Conservation (phyloP, 2,888 invertebrate species). For the Monochamus alternatus region DNA sequence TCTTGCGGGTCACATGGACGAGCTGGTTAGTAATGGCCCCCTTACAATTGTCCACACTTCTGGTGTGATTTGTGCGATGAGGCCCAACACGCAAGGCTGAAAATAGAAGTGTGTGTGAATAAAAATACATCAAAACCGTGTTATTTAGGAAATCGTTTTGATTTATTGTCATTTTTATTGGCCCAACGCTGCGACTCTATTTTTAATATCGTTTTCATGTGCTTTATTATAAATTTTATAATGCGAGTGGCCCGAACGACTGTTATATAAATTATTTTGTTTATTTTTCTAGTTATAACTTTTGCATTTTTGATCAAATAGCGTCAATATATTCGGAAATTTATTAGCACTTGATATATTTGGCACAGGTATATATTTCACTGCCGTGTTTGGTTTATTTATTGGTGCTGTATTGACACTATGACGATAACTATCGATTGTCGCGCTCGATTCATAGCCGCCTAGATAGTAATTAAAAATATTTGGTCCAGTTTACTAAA, state of each 20-base stretch:
- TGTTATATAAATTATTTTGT: slow-evolving; percentile 36
- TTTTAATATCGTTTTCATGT: slow-evolving; percentile 57
- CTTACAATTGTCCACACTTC: neutral
- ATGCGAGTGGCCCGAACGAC: slow-evolving; percentile 26
- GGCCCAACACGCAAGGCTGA: slow-evolving; percentile 41
- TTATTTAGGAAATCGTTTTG: slow-evolving; percentile 62
- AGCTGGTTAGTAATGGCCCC: neutral
- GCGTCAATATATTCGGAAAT: slow-evolving; percentile 10
- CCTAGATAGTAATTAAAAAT: neutral
- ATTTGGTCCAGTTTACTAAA: too few species aligned
- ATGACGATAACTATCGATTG: neutral
- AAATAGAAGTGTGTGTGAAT: slow-evolving; percentile 48
- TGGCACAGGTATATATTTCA: slow-evolving; percentile 16
- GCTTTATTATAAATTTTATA: slow-evolving; percentile 52
- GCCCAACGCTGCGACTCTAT: slow-evolving; percentile 62
- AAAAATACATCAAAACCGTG: slow-evolving; percentile 56
- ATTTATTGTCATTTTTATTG: slow-evolving; percentile 62
- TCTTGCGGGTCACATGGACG: neutral
- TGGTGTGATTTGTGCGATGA: slow-evolving; percentile 30
- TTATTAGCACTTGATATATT: slow-evolving; percentile 25
- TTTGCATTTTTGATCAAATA: slow-evolving; percentile 22
- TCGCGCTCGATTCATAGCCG: neutral
- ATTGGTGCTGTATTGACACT: slow-evolving; percentile 23
- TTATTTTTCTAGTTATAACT: slow-evolving; percentile 31
- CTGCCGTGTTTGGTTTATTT: slow-evolving; percentile 24